These are phyloP conservation scores for Lissocephala sabroskyi DNA, from an alignment of 2,888 invertebrate genomes.

Conservation along the genomic window DNA sequence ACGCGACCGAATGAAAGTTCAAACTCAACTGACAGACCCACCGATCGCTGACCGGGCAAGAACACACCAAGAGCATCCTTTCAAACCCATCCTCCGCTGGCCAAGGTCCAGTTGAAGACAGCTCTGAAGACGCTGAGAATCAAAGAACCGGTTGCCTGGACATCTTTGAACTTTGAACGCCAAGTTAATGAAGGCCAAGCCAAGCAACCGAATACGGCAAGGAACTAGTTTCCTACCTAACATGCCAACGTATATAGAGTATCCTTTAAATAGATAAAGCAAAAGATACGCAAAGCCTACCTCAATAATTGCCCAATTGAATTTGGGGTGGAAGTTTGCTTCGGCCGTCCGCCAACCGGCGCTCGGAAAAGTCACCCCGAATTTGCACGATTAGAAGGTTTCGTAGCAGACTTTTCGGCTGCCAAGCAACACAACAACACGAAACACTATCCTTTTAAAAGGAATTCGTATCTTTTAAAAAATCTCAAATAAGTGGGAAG, in stretches of 20 bases:
- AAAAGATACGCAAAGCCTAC: slow-evolving; percentile 43
- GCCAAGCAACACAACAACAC: too few relatives aligned
- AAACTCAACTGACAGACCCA: slow-evolving; percentile 53
- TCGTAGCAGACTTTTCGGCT: slow-evolving; percentile 44
- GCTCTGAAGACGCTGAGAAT: slow-evolving; percentile 47
- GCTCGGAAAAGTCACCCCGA: slow-evolving; percentile 3
- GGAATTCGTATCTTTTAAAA: too few relatives aligned
- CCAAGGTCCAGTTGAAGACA: slow-evolving; percentile 14
- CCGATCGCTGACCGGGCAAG: slow-evolving; percentile 22
- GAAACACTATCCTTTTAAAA: too few relatives aligned
- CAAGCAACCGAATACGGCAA: slow-evolving; percentile 20
- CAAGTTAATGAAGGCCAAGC: slow-evolving; percentile 36
- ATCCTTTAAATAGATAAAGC: not conserved
- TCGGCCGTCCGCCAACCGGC: slow-evolving; percentile 30
- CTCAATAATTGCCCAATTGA: slow-evolving; percentile 56
- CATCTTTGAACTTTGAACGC: slow-evolving; percentile 53
- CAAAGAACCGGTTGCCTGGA: slow-evolving; percentile 50
- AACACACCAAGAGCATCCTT: slow-evolving; percentile 26
- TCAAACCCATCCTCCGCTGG: slow-evolving; percentile 22
- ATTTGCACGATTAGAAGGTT: slow-evolving; percentile 29
- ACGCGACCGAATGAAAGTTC: slow-evolving; percentile 63
- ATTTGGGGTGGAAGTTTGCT: slow-evolving; percentile 6
- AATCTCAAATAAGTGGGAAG: too few relatives aligned
- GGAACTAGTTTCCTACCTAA: not conserved
- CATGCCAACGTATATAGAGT: not conserved